Percentiles rank a stretch among this genome's conserved stretches.
These are phyloP conservation scores for Dreissena polymorpha DNA, from an alignment of 1,140 invertebrate species.

Conservation along the genomic window DNA sequence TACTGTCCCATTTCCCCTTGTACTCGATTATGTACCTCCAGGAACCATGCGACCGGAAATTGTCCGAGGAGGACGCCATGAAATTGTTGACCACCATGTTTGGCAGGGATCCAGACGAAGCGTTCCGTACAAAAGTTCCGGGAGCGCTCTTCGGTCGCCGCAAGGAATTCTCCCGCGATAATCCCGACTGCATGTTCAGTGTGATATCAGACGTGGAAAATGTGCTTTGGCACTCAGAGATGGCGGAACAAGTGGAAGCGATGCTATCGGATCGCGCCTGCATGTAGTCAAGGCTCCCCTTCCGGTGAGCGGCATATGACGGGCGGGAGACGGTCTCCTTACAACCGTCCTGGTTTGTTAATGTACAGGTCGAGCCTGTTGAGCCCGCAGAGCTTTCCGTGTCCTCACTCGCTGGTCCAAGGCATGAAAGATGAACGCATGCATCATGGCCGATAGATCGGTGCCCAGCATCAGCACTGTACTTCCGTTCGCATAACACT, in stretches of 20 bases:
- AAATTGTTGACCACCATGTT: slow-evolving; percentile 73
- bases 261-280: slow-evolving; percentile 41
- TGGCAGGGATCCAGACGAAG: slow-evolving; percentile 62
- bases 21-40: slow-evolving; percentile 70
- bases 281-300: neutral
- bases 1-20: slow-evolving; percentile 71
- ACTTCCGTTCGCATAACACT: neutral
- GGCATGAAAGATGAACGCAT: neutral
- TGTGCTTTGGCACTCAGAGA: slow-evolving; percentile 58
- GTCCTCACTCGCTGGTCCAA: neutral
- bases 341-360: neutral
- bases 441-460: neutral
- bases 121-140: slow-evolving; percentile 27
- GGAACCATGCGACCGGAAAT: slow-evolving; percentile 70
- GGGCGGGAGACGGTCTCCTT: neutral
- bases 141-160: slow-evolving; percentile 64
- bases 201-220: slow-evolving; percentile 66
- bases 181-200: slow-evolving; percentile 52
- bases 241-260: slow-evolving; percentile 14
- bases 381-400: neutral
- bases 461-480: neutral
- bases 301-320: neutral
- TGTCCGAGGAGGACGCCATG: slow-evolving; percentile 72
- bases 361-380: neutral
- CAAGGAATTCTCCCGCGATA: slow-evolving; percentile 40